Evolutionary conservation across 2,113 vertebrate species (phyloP), one percentile per base, ranked within the genome.

Genomic region (Brachyistius frenatus): DNA sequence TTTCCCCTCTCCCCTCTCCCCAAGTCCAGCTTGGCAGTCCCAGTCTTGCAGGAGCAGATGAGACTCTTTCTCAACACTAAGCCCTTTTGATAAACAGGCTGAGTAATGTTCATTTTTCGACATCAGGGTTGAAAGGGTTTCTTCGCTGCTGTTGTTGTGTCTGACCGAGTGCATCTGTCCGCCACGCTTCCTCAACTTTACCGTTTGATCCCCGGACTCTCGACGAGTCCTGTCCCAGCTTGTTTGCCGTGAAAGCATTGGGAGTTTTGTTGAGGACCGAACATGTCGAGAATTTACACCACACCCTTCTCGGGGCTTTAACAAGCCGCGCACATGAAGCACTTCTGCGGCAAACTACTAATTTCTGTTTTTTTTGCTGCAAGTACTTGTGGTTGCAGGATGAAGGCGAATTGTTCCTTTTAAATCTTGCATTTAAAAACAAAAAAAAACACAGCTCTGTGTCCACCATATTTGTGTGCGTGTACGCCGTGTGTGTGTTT

Each of bases 201-300:
- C 49, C 3, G 9, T 88, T 81, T 90, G 79, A 86, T 86, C 66
- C 66, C 36, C 9, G 3, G 64, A 76, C 76, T 84, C 58, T 66
- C 16, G 47, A 58, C 33, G 16, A 83, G 72, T 63, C 88, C 31
- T 89, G 91, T 86, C 52, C 67, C 32, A 47, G 66, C 93, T 69
- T 71, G 92, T 90, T 89, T 70, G 52, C 81, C 60, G 14, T 31
- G 13, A 78, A 23, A 78, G 73, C n/a, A 0, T 16, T 14, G 13
- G 58, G 50, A 23, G 54, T 89, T 88, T 63, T 68, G 61, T 81
- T 7, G 16, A 70, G 56, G 73, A 66, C 64, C 68, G 81, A 89
- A 87, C 86, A 91, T 91, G 85, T 79, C 1, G 78, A 86, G 80
- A 89, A 91, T 93, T 89, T 80, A 79, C 65, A 70, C 90, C 86